Conservation (phyloP, 2,113 vertebrate species). For the Galeopterus variegatus region DNA sequence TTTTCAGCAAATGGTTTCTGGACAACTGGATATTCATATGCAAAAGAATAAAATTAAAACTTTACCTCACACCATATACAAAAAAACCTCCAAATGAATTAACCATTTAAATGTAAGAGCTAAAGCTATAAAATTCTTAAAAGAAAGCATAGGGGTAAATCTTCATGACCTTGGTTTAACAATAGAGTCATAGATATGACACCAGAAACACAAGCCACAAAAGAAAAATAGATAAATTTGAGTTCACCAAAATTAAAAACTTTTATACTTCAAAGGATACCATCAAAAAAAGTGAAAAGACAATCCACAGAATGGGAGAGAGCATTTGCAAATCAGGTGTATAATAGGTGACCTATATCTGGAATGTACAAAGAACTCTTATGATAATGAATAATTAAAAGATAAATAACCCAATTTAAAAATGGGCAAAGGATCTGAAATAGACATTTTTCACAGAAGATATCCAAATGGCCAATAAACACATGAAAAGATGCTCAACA, state of each 20-base stretch:
- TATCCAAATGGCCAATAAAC: neutral
- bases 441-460: neutral
- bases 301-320: neutral
- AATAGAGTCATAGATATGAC: neutral
- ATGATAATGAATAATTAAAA: neutral
- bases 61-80: neutral
- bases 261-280: conserved; percentile 19
- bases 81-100: conserved; percentile 7
- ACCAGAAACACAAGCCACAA: neutral
- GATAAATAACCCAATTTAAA: neutral
- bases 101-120: neutral
- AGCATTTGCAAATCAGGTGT: neutral
- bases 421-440: neutral
- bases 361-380: neutral
- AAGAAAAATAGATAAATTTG: neutral
- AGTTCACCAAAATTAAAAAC: neutral
- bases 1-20: neutral
- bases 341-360: neutral
- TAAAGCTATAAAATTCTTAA: neutral
- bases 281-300: neutral
- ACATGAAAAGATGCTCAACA: neutral
- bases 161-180: neutral
- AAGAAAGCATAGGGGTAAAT: neutral
- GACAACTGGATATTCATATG: neutral
- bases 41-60: neutral